Conservation (phyloP, 2,797 vertebrate genomes). For the Hylomyscus alleni region DNA sequence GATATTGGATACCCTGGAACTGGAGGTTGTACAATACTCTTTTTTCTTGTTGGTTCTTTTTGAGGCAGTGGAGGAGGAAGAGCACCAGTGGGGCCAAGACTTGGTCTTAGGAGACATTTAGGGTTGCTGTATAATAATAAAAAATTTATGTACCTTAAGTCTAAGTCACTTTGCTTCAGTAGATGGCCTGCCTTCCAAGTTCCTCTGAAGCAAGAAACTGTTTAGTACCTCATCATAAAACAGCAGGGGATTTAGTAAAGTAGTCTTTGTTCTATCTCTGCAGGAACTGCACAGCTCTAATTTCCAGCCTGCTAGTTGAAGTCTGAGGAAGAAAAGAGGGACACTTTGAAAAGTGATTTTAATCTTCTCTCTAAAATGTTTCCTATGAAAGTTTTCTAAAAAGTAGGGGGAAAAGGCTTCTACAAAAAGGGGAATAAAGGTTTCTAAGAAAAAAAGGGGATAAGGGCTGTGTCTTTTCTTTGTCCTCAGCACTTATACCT, state of each 20-base stretch:
- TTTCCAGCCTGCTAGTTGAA: neutral
- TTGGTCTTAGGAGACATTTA: neutral
- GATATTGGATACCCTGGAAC: neutral
- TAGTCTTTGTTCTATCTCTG: neutral
- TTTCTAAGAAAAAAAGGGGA: neutral
- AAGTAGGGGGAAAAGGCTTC: neutral
- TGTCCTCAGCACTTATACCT: neutral
- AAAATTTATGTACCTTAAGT: neutral
- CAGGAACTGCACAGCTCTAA: neutral
- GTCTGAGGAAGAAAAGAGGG: neutral
- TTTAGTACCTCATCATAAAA: neutral
- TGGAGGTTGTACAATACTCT: neutral
- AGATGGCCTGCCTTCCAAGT: neutral
- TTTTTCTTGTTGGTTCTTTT: neutral
- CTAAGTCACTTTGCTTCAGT: neutral
- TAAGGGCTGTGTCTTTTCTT: neutral
- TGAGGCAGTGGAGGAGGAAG: neutral
- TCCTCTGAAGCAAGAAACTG: neutral
- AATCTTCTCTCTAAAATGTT: neutral
- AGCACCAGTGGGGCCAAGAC: neutral
- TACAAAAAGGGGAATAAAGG: neutral
- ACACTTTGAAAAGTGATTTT: neutral
- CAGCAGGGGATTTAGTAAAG: neutral
- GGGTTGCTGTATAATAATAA: neutral
- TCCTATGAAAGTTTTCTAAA: neutral